phyloP scores from a whole-genome alignment of 2,888 invertebrate species.

The Drosophila robusta region DNA sequence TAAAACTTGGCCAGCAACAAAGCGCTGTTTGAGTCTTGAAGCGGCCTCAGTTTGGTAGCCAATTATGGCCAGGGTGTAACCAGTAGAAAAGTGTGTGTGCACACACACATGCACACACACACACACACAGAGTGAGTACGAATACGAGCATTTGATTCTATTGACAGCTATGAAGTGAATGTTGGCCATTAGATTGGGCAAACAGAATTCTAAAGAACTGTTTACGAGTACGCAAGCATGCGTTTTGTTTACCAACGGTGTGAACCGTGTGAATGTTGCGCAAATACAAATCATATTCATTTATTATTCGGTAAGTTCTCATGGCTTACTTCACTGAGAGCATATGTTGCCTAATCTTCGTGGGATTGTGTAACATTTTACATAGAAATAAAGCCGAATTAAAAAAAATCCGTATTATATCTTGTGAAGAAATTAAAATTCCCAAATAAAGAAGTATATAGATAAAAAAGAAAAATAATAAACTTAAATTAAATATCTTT shows the following conservation, averaged over 20 bases:
- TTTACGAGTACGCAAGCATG: constrained; percentile 16
- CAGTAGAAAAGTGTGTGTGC: constrained; percentile 15
- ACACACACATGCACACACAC: constrained; percentile 1
- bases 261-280: constrained; percentile 36
- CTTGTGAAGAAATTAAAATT: not conserved
- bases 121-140: not conserved
- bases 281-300: constrained; percentile 32
- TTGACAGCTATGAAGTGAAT: constrained; percentile 32
- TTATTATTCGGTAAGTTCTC: constrained; percentile 40
- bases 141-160: constrained; percentile 20
- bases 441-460: no score
- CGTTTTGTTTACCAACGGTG: constrained; percentile 15
- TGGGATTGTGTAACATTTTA: constrained; percentile 10
- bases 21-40: not conserved
- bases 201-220: constrained; percentile 37
- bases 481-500: no score
- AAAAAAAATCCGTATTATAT: not conserved
- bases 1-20: constrained; percentile 7
- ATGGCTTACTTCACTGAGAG: constrained; percentile 17
- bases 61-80: constrained; percentile 38
- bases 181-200: constrained; percentile 45
- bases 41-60: constrained; percentile 17
- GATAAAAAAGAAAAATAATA: no score
- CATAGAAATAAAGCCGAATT: no score
- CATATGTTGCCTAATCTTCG: constrained; percentile 31